A percentile compares a stretch with the other conserved stretches of the same genome.
These are phyloP conservation scores for Sarcoramphus papa DNA, from an alignment of 2,797 vertebrate genomes.

Conservation along the genomic window DNA sequence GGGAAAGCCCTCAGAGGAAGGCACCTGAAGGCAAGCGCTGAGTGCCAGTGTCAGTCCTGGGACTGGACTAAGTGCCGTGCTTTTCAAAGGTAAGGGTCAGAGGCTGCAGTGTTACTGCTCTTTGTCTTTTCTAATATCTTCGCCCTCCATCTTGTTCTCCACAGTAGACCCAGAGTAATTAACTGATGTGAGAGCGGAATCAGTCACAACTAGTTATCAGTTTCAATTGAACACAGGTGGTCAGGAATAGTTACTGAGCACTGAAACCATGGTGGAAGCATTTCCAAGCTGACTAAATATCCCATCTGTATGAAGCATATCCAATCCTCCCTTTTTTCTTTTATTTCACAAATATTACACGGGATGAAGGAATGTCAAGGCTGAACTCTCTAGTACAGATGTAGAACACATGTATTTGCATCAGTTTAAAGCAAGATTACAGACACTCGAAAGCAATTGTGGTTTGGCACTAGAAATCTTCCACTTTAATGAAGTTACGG, in stretches of 20 bases:
- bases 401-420: conserved; percentile 68
- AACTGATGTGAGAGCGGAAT: conserved; percentile 25
- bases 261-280: conserved; percentile 13
- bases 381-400: conserved; percentile 62
- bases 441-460: conserved; percentile 57
- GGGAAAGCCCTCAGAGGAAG: not conserved
- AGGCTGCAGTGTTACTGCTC: not conserved
- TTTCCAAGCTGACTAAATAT: conserved; percentile 59
- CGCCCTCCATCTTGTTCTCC: not conserved
- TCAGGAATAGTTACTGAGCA: not conserved
- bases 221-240: conserved; percentile 51
- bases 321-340: conserved; percentile 47
- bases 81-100: not conserved
- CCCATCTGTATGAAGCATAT: conserved; percentile 63
- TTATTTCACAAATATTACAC: conserved; percentile 68
- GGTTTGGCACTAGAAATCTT: conserved; percentile 55
- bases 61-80: not conserved
- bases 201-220: conserved; percentile 37
- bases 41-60: accelerated
- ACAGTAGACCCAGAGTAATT: conserved; percentile 13
- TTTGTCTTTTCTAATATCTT: not conserved
- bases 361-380: conserved; percentile 66
- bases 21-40: not conserved
- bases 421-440: conserved; percentile 60
- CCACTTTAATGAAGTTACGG: conserved; percentile 48